Evolutionary conservation across 2,888 invertebrate species (phyloP).

Genomic region (Polylopha cassiicola): DNA sequence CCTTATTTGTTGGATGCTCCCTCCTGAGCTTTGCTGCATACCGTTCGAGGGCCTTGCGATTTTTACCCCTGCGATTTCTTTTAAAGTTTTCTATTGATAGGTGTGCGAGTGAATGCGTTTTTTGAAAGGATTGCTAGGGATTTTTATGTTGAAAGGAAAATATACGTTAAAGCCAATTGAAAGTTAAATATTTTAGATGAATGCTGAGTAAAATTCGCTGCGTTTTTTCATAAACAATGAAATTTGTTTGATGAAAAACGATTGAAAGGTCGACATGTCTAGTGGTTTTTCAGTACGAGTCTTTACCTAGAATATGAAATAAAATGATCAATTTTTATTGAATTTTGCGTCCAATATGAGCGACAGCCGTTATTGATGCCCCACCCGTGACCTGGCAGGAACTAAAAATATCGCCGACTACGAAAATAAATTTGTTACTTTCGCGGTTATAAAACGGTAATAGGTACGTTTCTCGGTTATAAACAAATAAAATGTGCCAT

Average conservation of each 20-base stretch:
- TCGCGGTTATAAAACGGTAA: conserved; percentile 23
- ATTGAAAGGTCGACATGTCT: conserved; percentile 39
- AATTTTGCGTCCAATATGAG: conserved; percentile 67
- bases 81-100: conserved; percentile 43
- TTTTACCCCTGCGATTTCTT: conserved; percentile 50
- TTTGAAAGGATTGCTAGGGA: conserved; percentile 43
- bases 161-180: conserved; percentile 1
- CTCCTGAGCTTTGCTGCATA: conserved; percentile 50
- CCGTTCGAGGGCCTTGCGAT: conserved; percentile 51
- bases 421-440: conserved; percentile 8
- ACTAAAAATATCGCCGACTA: conserved; percentile 34
- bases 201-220: too few relatives aligned
- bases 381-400: conserved; percentile 49
- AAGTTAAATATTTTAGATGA: too few relatives aligned
- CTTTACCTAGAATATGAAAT: conserved; percentile 56
- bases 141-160: conserved; percentile 4
- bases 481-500: conserved; percentile 22
- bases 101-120: conserved; percentile 47
- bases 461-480: too few relatives aligned
- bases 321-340: conserved; percentile 66
- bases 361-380: conserved; percentile 62
- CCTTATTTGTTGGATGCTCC: conserved; percentile 65
- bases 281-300: conserved; percentile 33
- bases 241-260: conserved; percentile 34
- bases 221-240: too few relatives aligned